phyloP scores from a whole-genome alignment of 2,797 vertebrate species.

The Ambastaia sidthimunki region DNA sequence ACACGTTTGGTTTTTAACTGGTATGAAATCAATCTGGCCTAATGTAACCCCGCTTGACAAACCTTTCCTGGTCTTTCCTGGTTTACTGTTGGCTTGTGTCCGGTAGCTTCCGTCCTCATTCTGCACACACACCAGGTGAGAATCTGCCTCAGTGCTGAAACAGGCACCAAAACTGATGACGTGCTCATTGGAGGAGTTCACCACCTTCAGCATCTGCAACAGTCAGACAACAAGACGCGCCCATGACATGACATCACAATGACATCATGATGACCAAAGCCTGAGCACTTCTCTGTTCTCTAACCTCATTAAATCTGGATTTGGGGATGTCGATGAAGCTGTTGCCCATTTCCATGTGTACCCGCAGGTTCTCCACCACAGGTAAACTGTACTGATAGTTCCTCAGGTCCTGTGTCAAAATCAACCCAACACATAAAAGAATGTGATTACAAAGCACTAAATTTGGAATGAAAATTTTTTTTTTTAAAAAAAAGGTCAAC shows the following conservation, averaged over 20 bases:
- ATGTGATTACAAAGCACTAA: neutral
- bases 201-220: slow-evolving; percentile 87
- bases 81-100: slow-evolving; percentile 88
- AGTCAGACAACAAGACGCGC: neutral
- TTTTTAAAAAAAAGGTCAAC: too few relatives aligned
- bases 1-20: too few relatives aligned
- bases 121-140: slow-evolving; percentile 92
- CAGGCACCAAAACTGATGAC: slow-evolving; percentile 92
- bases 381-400: slow-evolving; percentile 94
- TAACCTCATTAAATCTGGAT: slow-evolving; percentile 86
- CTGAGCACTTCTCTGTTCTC: slow-evolving; percentile 32
- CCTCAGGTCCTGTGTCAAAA: slow-evolving; percentile 85
- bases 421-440: neutral
- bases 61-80: slow-evolving; percentile 88
- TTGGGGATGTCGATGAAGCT: slow-evolving; percentile 93
- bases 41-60: neutral
- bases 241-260: too few relatives aligned
- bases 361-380: slow-evolving; percentile 85
- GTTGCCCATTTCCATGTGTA: slow-evolving; percentile 96
- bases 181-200: slow-evolving; percentile 89
- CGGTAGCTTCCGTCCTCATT: slow-evolving; percentile 87
- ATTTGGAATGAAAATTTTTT: too few relatives aligned
- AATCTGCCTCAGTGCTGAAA: slow-evolving; percentile 90
- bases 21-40: too few relatives aligned
- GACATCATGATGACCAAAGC: neutral